A percentile compares a stretch with the other conserved stretches of the same genome.
Conservation (phyloP, 2,888 invertebrate genomes). For the Epiblema foenella region DNA sequence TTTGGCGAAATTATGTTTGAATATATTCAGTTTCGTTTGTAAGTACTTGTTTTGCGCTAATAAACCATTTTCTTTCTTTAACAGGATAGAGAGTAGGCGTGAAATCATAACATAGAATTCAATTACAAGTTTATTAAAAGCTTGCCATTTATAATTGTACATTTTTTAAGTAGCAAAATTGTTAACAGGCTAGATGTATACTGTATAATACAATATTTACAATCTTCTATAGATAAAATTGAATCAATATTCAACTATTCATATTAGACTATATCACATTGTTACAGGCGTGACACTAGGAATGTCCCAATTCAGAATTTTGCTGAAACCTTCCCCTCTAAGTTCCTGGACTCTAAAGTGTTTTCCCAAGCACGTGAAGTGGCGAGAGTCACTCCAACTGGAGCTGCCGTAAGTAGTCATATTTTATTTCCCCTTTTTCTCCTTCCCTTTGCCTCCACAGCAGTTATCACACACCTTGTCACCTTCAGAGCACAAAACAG, state of each 20-base stretch:
- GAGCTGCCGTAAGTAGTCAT: conserved; percentile 60
- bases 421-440: conserved; percentile 49
- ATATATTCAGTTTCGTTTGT: too few relatives aligned
- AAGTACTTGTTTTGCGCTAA: too few relatives aligned
- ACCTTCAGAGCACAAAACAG: conserved; percentile 84
- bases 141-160: not conserved
- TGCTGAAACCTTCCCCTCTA: conserved; percentile 87
- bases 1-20: too few relatives aligned
- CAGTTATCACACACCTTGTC: conserved; percentile 87
- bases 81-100: too few relatives aligned
- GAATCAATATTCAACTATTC: conserved; percentile 7
- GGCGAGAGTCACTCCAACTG: conserved; percentile 74
- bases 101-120: not conserved
- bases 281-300: conserved; percentile 83
- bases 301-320: conserved; percentile 86
- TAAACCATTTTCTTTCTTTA: too few relatives aligned
- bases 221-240: conserved; percentile 20
- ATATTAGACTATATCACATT: conserved; percentile 40
- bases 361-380: conserved; percentile 84
- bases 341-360: conserved; percentile 86
- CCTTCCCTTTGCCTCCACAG: conserved; percentile 67
- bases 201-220: conserved; percentile 17
- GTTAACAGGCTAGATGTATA: conserved; percentile 1
- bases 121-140: not conserved
- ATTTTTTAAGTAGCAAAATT: conserved; percentile 21